Conservation (phyloP, 2,888 invertebrate genomes). For the Thera obeliscata region DNA sequence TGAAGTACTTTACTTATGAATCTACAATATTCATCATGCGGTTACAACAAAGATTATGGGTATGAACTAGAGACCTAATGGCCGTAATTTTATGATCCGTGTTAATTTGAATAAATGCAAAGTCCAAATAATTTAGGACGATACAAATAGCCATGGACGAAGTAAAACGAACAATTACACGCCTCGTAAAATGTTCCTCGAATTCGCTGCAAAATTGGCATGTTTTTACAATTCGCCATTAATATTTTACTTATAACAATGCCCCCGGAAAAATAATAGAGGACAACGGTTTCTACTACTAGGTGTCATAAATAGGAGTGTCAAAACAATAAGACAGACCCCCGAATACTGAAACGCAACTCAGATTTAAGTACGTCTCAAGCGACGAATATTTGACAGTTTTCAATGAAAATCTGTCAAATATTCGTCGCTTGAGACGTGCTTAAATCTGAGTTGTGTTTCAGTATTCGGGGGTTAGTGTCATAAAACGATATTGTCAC, state of each 20-base stretch:
- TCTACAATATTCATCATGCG: not conserved
- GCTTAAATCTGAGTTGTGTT: too few species aligned
- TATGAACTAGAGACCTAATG: not conserved
- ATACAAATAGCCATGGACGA: slow-evolving; percentile 44
- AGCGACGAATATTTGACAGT: too few species aligned
- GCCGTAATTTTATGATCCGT: slow-evolving; percentile 40
- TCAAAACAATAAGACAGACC: slow-evolving; percentile 47
- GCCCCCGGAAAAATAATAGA: slow-evolving; percentile 35
- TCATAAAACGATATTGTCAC: slow-evolving; percentile 45
- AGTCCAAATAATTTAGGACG: slow-evolving; percentile 50
- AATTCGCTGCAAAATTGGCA: slow-evolving; percentile 21
- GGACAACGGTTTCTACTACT: slow-evolving; percentile 46
- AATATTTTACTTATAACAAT: slow-evolving; percentile 35
- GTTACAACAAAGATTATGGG: not conserved
- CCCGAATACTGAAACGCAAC: too few species aligned
- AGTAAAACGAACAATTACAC: slow-evolving; percentile 35
- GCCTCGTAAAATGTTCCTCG: slow-evolving; percentile 44
- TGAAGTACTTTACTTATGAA: too few species aligned
- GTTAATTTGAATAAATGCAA: slow-evolving; percentile 48
- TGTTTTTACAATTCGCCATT: slow-evolving; percentile 38
- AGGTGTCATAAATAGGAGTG: slow-evolving; percentile 24
- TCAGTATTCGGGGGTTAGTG: too few species aligned
- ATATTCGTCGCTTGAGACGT: too few species aligned
- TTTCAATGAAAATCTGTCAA: too few species aligned
- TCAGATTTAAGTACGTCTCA: too few species aligned